Conservation (phyloP, 2,113 vertebrate species). For the Colaptes auratus region DNA sequence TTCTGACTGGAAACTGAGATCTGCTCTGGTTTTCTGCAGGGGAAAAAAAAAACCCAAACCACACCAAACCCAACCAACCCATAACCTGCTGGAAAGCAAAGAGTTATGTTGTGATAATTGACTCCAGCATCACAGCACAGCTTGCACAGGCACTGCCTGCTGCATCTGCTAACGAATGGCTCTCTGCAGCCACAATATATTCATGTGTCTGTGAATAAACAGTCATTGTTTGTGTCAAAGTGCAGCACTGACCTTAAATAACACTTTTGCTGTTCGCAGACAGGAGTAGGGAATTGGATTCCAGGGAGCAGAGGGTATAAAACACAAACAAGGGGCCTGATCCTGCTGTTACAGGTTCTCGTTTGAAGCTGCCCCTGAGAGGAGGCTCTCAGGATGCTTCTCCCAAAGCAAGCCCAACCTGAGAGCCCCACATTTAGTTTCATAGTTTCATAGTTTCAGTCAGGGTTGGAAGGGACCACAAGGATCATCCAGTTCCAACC, state of each 20-base stretch:
- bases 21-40: background rate
- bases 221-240: background rate
- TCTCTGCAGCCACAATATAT: background rate
- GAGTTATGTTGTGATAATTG: background rate
- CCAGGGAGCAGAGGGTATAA: background rate
- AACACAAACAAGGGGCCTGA: background rate
- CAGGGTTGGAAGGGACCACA: too few species aligned
- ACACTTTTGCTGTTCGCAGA: background rate
- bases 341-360: background rate
- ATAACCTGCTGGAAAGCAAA: background rate
- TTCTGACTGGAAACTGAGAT: background rate
- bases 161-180: background rate
- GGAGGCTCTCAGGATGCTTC: background rate
- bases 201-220: background rate
- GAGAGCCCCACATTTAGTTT: background rate
- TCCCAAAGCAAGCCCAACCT: background rate
- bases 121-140: background rate
- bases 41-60: background rate
- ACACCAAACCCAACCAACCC: background rate
- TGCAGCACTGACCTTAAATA: background rate
- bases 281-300: background rate
- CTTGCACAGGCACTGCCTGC: background rate
- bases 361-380: background rate
- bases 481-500: too few species aligned
- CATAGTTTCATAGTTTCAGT: too few species aligned